These are phyloP conservation scores for Coelopa frigida DNA, from an alignment of 1,140 invertebrate genomes.

Conservation along the genomic window DNA sequence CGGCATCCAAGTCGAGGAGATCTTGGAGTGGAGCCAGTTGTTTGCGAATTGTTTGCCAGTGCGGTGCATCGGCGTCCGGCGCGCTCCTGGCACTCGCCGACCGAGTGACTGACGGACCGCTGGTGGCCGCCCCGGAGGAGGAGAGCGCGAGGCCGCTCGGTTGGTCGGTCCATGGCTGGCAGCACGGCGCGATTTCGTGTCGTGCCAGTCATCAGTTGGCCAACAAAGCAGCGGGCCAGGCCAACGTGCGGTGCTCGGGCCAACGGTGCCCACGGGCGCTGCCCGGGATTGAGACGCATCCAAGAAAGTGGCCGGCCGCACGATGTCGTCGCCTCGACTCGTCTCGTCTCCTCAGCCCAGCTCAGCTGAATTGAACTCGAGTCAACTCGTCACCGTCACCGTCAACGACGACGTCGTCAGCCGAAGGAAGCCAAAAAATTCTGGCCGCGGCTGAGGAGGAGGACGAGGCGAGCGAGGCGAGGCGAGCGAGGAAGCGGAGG, in stretches of 20 bases:
- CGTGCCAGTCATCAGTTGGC: conserved; percentile 42
- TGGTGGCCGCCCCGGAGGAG: too few relatives aligned
- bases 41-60: conserved; percentile 1
- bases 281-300: conserved; percentile 28
- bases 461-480: background rate
- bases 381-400: conserved; percentile 22
- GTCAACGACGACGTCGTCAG: conserved; percentile 25
- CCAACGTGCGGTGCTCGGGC: conserved; percentile 20
- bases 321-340: background rate
- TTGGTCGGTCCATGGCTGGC: conserved; percentile 38
- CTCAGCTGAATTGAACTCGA: too few relatives aligned
- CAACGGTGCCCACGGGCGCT: conserved; percentile 18
- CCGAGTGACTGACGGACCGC: conserved; percentile 2
- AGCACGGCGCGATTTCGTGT: conserved; percentile 17
- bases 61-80: background rate
- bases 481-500: background rate
- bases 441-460: too few relatives aligned
- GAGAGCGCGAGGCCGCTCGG: conserved; percentile 8
- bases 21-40: conserved; percentile 14
- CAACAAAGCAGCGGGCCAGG: conserved; percentile 40
- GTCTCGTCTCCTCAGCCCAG: conserved; percentile 3
- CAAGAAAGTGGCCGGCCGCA: conserved; percentile 37
- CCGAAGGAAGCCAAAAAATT: conserved; percentile 7
- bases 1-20: conserved; percentile 5
- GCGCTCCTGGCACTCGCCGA: conserved; percentile 4